phyloP scores from a whole-genome alignment of 2,888 invertebrate genomes.

The Palloptera scutellata region DNA sequence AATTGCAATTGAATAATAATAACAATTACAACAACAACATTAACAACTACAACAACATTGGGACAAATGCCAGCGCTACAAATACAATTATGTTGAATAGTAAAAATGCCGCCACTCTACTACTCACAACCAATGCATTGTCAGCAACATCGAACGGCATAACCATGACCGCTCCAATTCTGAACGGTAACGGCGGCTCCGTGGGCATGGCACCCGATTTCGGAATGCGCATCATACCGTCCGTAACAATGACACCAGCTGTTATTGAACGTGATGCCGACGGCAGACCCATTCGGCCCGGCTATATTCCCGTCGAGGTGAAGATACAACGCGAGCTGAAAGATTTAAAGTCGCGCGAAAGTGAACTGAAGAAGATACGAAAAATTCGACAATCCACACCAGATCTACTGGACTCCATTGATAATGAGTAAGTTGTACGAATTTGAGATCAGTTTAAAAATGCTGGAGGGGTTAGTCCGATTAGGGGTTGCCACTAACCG shows the following conservation, averaged over 20 bases:
- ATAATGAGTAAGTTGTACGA: constrained; percentile 65
- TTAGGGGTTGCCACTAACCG: too few species aligned
- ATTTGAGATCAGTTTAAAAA: neutral
- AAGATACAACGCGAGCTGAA: constrained; percentile 87
- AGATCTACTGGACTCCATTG: constrained; percentile 70
- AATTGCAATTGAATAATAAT: constrained; percentile 63
- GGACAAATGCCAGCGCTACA: constrained; percentile 2
- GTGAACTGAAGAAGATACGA: constrained; percentile 77
- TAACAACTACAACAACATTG: neutral
- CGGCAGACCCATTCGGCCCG: constrained; percentile 75
- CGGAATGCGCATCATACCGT: constrained; percentile 50
- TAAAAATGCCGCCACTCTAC: constrained; percentile 34
- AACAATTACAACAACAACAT: constrained; percentile 34
- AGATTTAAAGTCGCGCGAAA: constrained; percentile 84
- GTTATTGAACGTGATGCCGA: constrained; percentile 68
- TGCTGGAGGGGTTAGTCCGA: too few species aligned
- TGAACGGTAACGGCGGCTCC: neutral
- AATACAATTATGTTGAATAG: constrained; percentile 37
- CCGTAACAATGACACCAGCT: constrained; percentile 59
- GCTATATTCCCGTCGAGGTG: constrained; percentile 85
- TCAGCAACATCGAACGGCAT: constrained; percentile 33
- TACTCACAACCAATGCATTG: constrained; percentile 30
- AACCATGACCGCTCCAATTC: constrained; percentile 52
- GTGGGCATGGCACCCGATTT: too few species aligned
- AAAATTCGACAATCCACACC: constrained; percentile 72